These are phyloP conservation scores for Actinemys pallida DNA, from an alignment of 2,113 vertebrate genomes.

Conservation along the genomic window DNA sequence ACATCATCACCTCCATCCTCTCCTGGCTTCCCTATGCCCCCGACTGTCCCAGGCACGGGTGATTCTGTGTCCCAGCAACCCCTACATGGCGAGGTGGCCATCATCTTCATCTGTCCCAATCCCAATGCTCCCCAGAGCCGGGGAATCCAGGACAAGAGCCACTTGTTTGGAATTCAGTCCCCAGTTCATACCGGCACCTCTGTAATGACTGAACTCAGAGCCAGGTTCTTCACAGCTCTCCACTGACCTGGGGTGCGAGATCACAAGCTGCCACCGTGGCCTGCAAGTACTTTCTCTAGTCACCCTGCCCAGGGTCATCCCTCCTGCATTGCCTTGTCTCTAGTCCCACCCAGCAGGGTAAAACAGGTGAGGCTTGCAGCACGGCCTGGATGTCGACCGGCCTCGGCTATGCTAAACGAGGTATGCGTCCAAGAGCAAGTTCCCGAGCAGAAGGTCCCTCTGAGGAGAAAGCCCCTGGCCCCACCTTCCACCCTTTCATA, in stretches of 20 bases:
- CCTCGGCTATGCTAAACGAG: background rate
- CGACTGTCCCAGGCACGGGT: background rate
- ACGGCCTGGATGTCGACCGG: background rate
- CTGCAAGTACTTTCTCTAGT: too few relatives aligned
- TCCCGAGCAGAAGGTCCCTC: background rate
- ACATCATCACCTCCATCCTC: accelerated
- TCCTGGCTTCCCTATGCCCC: background rate
- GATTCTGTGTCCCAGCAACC: background rate
- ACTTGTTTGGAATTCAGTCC: background rate
- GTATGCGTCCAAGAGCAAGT: background rate
- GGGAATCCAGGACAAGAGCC: background rate
- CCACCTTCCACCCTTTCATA: background rate
- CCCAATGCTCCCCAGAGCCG: background rate
- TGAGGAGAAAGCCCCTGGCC: background rate
- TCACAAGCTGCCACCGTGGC: background rate
- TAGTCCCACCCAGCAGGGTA: background rate
- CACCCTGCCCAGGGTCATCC: background rate
- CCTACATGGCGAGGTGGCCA: background rate
- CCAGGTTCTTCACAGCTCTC: background rate
- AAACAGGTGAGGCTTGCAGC: background rate
- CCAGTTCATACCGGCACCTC: background rate
- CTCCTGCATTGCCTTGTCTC: background rate
- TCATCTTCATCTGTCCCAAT: background rate
- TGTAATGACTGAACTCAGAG: background rate
- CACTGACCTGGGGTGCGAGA: background rate